A percentile compares a stretch with the other conserved stretches of the same genome.
Evolutionary conservation across 2,113 vertebrate species (phyloP).

Genomic region (Potamarius usumacintae): DNA sequence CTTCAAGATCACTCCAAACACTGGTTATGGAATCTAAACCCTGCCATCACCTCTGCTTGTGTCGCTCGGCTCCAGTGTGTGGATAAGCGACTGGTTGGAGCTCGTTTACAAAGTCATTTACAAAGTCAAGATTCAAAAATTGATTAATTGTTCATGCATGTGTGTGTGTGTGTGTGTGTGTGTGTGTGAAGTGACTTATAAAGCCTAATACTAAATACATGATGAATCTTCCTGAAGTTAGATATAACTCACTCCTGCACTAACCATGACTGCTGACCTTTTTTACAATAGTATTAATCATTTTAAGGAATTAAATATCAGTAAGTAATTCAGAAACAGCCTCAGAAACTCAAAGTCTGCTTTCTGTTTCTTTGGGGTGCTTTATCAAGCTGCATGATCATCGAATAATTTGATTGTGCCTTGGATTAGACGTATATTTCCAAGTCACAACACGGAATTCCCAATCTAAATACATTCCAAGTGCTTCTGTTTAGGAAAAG

Average conservation of each 20-base stretch:
- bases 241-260: neutral
- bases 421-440: too few relatives aligned
- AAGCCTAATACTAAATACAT: neutral
- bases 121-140: neutral
- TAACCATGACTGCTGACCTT: neutral
- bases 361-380: neutral
- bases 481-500: neutral
- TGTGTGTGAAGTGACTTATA: neutral
- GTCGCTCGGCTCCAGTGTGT: neutral
- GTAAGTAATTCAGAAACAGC: neutral
- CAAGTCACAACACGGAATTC: neutral
- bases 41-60: neutral
- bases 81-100: neutral
- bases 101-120: neutral
- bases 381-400: neutral
- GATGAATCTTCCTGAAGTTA: neutral
- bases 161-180: neutral
- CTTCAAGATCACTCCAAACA: slow-evolving; percentile 24
- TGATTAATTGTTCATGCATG: neutral
- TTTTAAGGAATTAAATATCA: neutral
- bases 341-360: neutral
- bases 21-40: neutral
- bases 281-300: neutral
- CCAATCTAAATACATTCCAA: neutral
- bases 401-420: neutral